Conservation (phyloP, 2,888 invertebrate species). For the Caenorhabditis sinica region DNA sequence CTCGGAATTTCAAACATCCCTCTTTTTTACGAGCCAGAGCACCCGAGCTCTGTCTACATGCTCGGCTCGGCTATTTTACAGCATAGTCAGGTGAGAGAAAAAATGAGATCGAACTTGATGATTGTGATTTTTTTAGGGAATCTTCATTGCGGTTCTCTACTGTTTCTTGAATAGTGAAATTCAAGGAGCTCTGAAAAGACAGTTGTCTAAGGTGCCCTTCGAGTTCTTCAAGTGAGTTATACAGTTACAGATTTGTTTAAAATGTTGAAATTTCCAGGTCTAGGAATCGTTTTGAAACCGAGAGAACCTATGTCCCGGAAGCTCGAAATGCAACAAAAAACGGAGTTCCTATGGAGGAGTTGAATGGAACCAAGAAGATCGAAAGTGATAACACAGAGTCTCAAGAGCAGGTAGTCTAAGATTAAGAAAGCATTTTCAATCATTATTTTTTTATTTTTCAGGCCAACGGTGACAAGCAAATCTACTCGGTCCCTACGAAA, state of each 20-base stretch:
- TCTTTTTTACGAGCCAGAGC: slow-evolving; percentile 85
- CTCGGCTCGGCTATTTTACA: slow-evolving; percentile 86
- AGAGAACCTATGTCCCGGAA: slow-evolving; percentile 82
- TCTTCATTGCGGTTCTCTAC: slow-evolving; percentile 83
- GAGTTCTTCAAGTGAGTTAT: slow-evolving; percentile 68
- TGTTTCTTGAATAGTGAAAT: slow-evolving; percentile 83
- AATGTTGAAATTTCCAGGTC: slow-evolving; percentile 61
- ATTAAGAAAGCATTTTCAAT: neutral
- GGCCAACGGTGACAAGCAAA: slow-evolving; percentile 38
- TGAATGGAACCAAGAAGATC: slow-evolving; percentile 67
- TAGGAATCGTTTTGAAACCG: slow-evolving; percentile 79
- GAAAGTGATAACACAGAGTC: slow-evolving; percentile 36
- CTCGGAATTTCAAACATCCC: slow-evolving; percentile 86
- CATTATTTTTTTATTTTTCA: slow-evolving; percentile 4
- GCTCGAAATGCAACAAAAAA: slow-evolving; percentile 75
- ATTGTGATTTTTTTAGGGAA: slow-evolving; percentile 77
- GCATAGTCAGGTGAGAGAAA: slow-evolving; percentile 85
- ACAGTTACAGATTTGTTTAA: neutral
- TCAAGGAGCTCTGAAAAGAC: slow-evolving; percentile 82
- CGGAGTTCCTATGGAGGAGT: slow-evolving; percentile 81
- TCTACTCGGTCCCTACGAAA: slow-evolving; percentile 57
- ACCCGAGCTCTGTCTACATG: slow-evolving; percentile 84
- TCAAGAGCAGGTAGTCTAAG: slow-evolving; percentile 32
- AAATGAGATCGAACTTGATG: neutral
- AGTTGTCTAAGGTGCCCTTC: slow-evolving; percentile 80